Evolutionary conservation across 1,140 invertebrate genomes (phyloP), one percentile per base, ranked within the genome.

Genomic region (Drosophila bipectinata): DNA sequence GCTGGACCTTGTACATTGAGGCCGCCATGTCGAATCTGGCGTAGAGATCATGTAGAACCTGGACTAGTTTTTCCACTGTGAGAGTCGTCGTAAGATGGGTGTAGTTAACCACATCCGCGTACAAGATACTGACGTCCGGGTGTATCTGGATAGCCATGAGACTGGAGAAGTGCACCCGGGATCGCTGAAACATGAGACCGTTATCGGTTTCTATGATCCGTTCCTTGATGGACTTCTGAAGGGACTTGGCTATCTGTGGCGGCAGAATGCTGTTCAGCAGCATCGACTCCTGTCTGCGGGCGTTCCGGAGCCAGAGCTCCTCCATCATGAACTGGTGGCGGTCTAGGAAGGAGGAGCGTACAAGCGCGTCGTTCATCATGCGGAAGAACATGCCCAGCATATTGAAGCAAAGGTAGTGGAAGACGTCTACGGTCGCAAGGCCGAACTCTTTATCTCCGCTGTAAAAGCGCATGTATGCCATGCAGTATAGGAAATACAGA

Each of bases 41-140:
- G 92, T 98, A 99, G 0, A 99, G 93, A 82, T 98, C 97, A 90
- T 99, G 98, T 3, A 99, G 92, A 0, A 97, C 95, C 89, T 97
- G 95, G 0, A 99, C 97, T 41, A 99, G 93, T 66, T 96, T 95
- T 82, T 96, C 95, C 0, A 97, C 96, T 0, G 94, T 93, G 34
- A 99, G 92, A 2, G 94, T 95, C 0, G 96, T 96, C 0, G 98
- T 98, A 78, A 99, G 93, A 39, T 96, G 94, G 0, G 98, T 98
- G 90, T 98, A 99, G 90, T 99, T 98, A 1, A 99, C 98, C 37
- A 99, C 97, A 92, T 99, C 98, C 0, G 98, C 98, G 92, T 98
- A 99, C 3, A 99, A 92, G 74, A 99, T 98, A 63, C 96, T 97
- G 5, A 99, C 97, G 90, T 98, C 96, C 4, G 96, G 93, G 92